phyloP scores from a whole-genome alignment of 1,140 invertebrate genomes.

The Anoplolepis gracilipes region DNA sequence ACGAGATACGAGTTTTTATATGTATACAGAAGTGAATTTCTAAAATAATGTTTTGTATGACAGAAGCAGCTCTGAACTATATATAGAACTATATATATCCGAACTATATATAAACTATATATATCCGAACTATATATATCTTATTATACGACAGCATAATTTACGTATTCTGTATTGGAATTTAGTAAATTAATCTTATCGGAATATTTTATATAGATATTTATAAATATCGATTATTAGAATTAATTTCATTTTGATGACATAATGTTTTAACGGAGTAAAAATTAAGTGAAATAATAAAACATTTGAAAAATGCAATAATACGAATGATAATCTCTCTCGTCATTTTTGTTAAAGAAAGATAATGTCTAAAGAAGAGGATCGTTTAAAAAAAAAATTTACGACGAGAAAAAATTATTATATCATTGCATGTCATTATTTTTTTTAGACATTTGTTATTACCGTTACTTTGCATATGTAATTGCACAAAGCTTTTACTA shows the following conservation, averaged over 20 bases:
- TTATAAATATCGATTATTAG: background rate
- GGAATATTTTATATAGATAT: background rate
- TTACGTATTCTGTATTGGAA: no score
- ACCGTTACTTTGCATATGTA: background rate
- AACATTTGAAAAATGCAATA: background rate
- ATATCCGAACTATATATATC: background rate
- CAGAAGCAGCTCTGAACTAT: no score
- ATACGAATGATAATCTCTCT: background rate
- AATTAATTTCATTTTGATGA: background rate
- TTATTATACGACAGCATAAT: no score
- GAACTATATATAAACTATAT: background rate
- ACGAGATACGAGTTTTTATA: background rate
- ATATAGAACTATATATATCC: background rate
- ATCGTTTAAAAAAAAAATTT: background rate
- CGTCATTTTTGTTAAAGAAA: background rate
- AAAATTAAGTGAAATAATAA: background rate
- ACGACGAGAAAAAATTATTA: background rate
- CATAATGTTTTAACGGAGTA: background rate
- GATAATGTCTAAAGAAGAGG: background rate
- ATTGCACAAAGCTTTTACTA: background rate
- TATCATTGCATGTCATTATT: background rate
- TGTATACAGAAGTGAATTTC: background rate
- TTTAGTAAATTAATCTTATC: background rate
- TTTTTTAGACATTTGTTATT: background rate
- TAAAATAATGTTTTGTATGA: conserved; percentile 43